Percentiles rank a stretch among this genome's conserved stretches.
These are phyloP conservation scores for Meteorus cinctellus DNA, from an alignment of 2,888 invertebrate genomes.

Conservation along the genomic window DNA sequence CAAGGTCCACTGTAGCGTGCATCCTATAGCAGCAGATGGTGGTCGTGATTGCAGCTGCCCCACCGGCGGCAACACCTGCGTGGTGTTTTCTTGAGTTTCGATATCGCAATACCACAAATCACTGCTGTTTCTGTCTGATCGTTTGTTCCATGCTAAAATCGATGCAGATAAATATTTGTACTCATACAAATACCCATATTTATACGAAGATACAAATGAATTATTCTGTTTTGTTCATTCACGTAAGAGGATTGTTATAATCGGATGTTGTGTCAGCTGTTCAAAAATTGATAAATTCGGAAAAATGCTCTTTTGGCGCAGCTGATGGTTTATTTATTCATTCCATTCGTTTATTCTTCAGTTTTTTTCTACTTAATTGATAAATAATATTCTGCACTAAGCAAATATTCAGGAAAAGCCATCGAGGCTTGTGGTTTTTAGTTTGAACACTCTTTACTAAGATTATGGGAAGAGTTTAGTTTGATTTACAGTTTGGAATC, in stretches of 20 bases:
- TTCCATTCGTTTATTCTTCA: neutral
- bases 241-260: conserved; percentile 1
- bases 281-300: neutral
- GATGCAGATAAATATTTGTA: conserved; percentile 5
- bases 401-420: too few species aligned
- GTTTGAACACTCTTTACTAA: neutral
- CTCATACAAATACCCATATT: neutral
- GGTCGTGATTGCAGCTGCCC: conserved; percentile 70
- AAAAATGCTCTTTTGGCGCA: neutral
- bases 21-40: conserved; percentile 65
- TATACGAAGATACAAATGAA: neutral
- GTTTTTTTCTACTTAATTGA: neutral
- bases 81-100: conserved; percentile 61
- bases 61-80: conserved; percentile 68
- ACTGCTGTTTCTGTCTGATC: conserved; percentile 49
- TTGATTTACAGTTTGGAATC: too few species aligned
- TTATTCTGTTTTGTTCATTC: conserved; percentile 12
- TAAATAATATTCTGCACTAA: too few species aligned
- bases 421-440: neutral
- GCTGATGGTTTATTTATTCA: neutral
- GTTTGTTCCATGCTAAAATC: neutral
- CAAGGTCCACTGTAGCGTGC: conserved; percentile 48
- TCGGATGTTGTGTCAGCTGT: neutral
- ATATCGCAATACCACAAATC: conserved; percentile 63
- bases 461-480: neutral